A percentile compares a stretch with the other conserved stretches of the same genome.
Conservation (phyloP, 2,888 invertebrate species). For the Xanthostigma xanthostigma region DNA sequence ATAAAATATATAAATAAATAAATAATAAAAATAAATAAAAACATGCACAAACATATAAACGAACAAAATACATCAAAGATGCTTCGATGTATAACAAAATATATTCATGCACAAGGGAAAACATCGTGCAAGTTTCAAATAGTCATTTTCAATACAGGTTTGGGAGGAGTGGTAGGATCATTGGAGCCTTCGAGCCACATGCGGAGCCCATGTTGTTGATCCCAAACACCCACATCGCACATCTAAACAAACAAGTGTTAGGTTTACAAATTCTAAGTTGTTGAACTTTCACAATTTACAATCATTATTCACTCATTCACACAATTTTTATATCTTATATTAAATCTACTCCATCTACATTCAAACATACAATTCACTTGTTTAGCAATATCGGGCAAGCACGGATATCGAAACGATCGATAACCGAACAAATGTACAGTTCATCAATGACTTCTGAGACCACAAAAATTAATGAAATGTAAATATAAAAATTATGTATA, state of each 20-base stretch:
- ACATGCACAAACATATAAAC: background rate
- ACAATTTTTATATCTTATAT: no score
- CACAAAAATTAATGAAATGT: no score
- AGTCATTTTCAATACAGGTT: background rate
- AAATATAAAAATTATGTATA: no score
- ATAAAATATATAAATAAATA: background rate
- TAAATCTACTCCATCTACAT: no score
- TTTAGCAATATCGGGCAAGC: no score
- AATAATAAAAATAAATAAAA: background rate
- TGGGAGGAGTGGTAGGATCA: background rate
- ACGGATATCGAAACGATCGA: no score
- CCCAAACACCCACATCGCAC: slow-evolving; percentile 1
- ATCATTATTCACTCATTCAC: no score
- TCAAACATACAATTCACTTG: no score
- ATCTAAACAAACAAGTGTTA: background rate
- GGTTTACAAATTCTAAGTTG: no score
- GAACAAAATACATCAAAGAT: background rate
- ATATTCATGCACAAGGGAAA: background rate
- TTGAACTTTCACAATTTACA: no score
- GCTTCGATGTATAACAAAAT: background rate
- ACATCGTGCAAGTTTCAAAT: background rate
- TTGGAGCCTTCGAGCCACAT: slow-evolving; percentile 3
- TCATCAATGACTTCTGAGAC: no score
- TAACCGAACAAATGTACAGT: no score
- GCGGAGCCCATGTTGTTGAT: background rate